A percentile compares a stretch with the other conserved stretches of the same genome.
phyloP scores from a whole-genome alignment of 1,140 invertebrate species.

The Asbolus verrucosus region DNA sequence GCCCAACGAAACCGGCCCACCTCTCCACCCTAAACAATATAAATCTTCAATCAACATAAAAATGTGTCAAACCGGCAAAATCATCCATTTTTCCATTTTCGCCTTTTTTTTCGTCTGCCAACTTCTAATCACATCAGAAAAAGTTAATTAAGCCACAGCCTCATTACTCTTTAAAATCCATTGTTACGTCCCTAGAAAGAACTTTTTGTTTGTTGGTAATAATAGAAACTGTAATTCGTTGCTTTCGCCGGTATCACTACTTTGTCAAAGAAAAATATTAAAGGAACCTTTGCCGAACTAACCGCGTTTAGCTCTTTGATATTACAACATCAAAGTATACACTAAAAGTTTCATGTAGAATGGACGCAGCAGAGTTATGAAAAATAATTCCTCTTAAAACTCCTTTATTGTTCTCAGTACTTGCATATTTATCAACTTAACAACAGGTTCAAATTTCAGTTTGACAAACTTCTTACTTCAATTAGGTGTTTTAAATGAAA shows the following conservation, averaged over 20 bases:
- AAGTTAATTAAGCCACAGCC: not conserved
- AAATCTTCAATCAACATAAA: slow-evolving; percentile 22
- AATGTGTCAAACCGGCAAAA: not conserved
- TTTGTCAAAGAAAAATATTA: slow-evolving; percentile 30
- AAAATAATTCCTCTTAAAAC: not conserved
- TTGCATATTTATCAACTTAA: not conserved
- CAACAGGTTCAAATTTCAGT: not conserved
- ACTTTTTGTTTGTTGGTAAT: not conserved
- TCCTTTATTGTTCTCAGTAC: no score
- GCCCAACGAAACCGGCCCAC: not conserved
- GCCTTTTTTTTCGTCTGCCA: no score
- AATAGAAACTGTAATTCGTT: slow-evolving; percentile 7
- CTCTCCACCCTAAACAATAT: not conserved
- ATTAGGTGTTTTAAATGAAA: not conserved
- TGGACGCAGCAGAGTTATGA: not conserved
- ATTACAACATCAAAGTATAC: slow-evolving; percentile 2
- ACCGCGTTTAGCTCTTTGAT: slow-evolving; percentile 21
- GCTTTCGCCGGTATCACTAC: not conserved
- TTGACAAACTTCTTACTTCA: not conserved
- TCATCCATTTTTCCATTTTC: not conserved
- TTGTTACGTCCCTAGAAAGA: not conserved
- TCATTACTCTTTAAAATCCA: not conserved
- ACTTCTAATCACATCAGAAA: slow-evolving; percentile 1
- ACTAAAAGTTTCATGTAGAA: not conserved
- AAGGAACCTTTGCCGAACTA: slow-evolving; percentile 13